These are phyloP conservation scores for Laupala kohalensis DNA, from an alignment of 1,140 invertebrate species.

Conservation along the genomic window DNA sequence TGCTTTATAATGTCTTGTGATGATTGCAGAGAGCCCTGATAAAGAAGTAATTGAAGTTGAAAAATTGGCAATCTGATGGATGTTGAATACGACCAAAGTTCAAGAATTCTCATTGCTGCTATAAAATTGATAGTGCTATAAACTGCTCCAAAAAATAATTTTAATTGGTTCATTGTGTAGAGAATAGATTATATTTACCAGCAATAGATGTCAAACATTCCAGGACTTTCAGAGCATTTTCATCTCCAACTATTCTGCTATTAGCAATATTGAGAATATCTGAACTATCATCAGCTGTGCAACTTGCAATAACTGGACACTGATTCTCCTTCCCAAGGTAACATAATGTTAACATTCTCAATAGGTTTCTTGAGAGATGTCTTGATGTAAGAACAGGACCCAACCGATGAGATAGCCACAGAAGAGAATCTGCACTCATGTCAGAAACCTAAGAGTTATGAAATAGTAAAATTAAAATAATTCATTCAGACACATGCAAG, in stretches of 20 bases:
- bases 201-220: conserved; percentile 78
- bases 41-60: too few species aligned
- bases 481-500: neutral
- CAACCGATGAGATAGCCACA: conserved; percentile 85
- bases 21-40: too few species aligned
- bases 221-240: conserved; percentile 67
- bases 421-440: conserved; percentile 78
- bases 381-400: conserved; percentile 87
- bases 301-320: conserved; percentile 24
- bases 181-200: conserved; percentile 41
- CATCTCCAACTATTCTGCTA: conserved; percentile 59
- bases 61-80: too few species aligned
- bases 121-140: too few species aligned
- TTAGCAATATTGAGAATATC: conserved; percentile 30
- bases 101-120: too few species aligned
- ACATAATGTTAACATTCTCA: conserved; percentile 87
- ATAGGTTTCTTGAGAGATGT: conserved; percentile 77
- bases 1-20: too few species aligned
- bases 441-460: conserved; percentile 52
- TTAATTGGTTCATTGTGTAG: too few species aligned
- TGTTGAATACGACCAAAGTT: too few species aligned
- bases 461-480: neutral
- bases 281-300: neutral
- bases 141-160: too few species aligned
- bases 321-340: conserved; percentile 79